phyloP scores from a whole-genome alignment of 2,888 invertebrate species.

The Volucella bombylans region DNA sequence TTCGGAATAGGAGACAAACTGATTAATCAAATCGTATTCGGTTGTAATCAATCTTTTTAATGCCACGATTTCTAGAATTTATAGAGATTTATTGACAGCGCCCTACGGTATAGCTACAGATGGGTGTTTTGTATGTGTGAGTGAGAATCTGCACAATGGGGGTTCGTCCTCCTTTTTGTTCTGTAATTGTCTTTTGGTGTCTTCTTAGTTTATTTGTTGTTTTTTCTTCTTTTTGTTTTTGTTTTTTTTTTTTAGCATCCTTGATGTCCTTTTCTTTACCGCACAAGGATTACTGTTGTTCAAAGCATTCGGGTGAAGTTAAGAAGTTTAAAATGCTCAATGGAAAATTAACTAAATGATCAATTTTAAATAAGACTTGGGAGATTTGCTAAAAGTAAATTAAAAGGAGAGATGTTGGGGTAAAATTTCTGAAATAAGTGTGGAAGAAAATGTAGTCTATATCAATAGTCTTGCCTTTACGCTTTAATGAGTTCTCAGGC shows the following conservation, averaged over 20 bases:
- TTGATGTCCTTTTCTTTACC: slow-evolving; percentile 25
- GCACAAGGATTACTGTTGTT: slow-evolving; percentile 47
- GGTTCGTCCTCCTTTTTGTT: slow-evolving; percentile 34
- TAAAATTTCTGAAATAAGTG: background rate
- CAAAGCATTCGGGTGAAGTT: slow-evolving; percentile 30
- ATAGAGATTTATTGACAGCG: slow-evolving; percentile 73
- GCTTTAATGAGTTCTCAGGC: background rate
- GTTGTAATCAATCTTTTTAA: slow-evolving; percentile 74
- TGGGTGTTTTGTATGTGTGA: slow-evolving; percentile 20
- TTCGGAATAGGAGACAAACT: slow-evolving; percentile 51
- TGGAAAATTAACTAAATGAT: slow-evolving; percentile 60
- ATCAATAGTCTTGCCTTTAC: too few relatives aligned
- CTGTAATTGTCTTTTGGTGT: background rate
- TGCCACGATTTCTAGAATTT: slow-evolving; percentile 69
- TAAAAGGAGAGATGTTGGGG: background rate
- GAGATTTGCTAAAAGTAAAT: background rate
- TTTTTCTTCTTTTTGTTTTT: slow-evolving; percentile 11
- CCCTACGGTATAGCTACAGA: slow-evolving; percentile 37
- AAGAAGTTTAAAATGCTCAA: slow-evolving; percentile 39
- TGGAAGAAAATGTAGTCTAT: background rate
- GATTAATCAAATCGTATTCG: slow-evolving; percentile 73
- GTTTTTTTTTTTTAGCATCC: background rate
- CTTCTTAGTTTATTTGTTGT: slow-evolving; percentile 8
- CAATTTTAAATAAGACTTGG: slow-evolving; percentile 48
- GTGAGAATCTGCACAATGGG: background rate